phyloP scores from a whole-genome alignment of 2,888 invertebrate genomes.

The Acleris cristana region DNA sequence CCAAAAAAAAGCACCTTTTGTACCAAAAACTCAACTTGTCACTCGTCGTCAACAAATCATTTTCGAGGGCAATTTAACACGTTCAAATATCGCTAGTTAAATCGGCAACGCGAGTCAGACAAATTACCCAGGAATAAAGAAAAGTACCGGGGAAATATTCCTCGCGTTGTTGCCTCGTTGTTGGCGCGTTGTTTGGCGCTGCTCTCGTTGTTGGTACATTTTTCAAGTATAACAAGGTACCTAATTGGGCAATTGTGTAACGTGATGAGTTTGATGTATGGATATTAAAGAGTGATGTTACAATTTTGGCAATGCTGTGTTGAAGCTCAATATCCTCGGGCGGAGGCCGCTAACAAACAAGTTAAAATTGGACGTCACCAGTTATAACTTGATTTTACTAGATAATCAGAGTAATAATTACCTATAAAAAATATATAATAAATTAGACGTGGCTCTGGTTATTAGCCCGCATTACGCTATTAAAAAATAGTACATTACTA shows the following conservation, averaged over 20 bases:
- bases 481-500: no score
- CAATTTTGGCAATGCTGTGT: no score
- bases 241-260: conserved; percentile 24
- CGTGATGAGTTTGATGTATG: conserved; percentile 9
- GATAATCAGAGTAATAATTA: no score
- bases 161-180: conserved; percentile 5
- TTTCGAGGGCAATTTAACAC: conserved; percentile 5
- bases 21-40: background rate
- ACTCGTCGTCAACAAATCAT: background rate
- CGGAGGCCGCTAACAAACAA: no score
- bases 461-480: no score
- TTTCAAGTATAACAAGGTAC: conserved; percentile 31
- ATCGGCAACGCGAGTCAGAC: conserved; percentile 8
- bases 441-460: no score
- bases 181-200: no score
- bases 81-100: conserved; percentile 21
- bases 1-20: background rate
- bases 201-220: conserved; percentile 13
- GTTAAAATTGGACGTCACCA: no score
- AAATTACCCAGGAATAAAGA: conserved; percentile 26
- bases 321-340: no score
- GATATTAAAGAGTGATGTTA: background rate
- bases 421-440: no score
- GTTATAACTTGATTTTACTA: no score
- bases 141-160: conserved; percentile 20